Percentiles rank a stretch among this genome's conserved stretches.
phyloP scores from a whole-genome alignment of 2,888 invertebrate genomes.

The Phyto melanocephala region DNA sequence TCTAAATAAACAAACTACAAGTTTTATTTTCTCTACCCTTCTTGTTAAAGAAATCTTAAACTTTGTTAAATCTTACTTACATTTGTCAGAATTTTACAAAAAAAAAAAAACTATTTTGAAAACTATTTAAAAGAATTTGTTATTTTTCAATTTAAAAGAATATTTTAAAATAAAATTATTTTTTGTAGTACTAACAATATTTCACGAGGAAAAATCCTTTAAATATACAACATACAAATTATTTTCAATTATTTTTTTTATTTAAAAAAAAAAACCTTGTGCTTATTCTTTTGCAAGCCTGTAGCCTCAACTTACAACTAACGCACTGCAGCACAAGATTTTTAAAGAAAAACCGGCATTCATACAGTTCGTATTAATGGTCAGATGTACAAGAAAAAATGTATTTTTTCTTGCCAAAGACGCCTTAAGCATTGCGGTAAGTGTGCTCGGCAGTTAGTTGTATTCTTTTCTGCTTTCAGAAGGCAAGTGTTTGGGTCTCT shows the following conservation, averaged over 20 bases:
- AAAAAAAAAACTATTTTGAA: no score
- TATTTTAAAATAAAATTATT: no score
- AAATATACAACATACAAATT: background rate
- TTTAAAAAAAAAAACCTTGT: background rate
- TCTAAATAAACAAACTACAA: no score
- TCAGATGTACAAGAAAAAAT: constrained; percentile 22
- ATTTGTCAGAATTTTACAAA: no score
- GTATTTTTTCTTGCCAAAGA: constrained; percentile 28
- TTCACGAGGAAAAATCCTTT: no score
- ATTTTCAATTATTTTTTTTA: constrained; percentile 6
- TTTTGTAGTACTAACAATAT: no score
- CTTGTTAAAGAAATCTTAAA: no score
- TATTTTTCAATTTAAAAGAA: no score
- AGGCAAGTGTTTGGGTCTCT: constrained; percentile 18
- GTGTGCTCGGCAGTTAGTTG: constrained; percentile 48
- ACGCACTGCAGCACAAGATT: background rate
- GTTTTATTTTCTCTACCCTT: no score
- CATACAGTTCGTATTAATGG: constrained; percentile 27
- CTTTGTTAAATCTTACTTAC: no score
- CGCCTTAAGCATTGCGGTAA: constrained; percentile 55
- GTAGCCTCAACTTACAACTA: constrained; percentile 17
- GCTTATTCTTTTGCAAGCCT: constrained; percentile 6
- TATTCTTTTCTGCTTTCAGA: background rate
- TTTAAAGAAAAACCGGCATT: constrained; percentile 19
- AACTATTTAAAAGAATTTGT: no score